Conservation (phyloP, 1,140 invertebrate genomes). For the Zaprionus lachaisei region DNA sequence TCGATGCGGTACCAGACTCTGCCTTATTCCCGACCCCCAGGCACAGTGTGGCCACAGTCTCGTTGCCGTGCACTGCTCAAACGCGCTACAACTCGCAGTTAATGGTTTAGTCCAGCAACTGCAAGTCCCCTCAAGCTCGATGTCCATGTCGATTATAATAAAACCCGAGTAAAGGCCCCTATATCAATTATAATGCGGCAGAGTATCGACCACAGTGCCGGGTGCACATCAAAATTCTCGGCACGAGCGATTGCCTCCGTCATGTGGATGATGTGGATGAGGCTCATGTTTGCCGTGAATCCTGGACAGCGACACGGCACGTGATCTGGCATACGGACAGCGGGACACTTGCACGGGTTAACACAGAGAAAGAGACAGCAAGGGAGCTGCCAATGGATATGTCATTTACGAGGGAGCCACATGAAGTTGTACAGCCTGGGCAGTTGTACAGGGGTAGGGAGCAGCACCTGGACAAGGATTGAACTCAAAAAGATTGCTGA, state of each 20-base stretch:
- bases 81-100: background rate
- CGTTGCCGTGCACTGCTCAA: background rate
- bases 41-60: background rate
- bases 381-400: background rate
- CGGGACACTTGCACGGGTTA: constrained; percentile 4
- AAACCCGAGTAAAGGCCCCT: background rate
- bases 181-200: constrained; percentile 9
- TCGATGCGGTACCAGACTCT: background rate
- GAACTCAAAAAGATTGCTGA: constrained; percentile 4
- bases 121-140: background rate
- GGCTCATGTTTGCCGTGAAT: constrained; percentile 37
- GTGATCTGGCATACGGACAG: constrained; percentile 36
- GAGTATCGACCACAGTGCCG: constrained; percentile 17
- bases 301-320: constrained; percentile 27
- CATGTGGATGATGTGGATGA: constrained; percentile 35
- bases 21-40: background rate
- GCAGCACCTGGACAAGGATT: background rate
- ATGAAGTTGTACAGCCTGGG: background rate
- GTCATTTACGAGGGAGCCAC: background rate
- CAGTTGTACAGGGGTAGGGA: background rate
- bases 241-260: constrained; percentile 33
- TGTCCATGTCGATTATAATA: constrained; percentile 3
- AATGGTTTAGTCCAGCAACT: background rate
- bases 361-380: background rate
- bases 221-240: constrained; percentile 27